Percentiles rank a stretch among this genome's conserved stretches.
Evolutionary conservation across 2,113 vertebrate genomes (phyloP).

Genomic region (Coregonus clupeaformis): DNA sequence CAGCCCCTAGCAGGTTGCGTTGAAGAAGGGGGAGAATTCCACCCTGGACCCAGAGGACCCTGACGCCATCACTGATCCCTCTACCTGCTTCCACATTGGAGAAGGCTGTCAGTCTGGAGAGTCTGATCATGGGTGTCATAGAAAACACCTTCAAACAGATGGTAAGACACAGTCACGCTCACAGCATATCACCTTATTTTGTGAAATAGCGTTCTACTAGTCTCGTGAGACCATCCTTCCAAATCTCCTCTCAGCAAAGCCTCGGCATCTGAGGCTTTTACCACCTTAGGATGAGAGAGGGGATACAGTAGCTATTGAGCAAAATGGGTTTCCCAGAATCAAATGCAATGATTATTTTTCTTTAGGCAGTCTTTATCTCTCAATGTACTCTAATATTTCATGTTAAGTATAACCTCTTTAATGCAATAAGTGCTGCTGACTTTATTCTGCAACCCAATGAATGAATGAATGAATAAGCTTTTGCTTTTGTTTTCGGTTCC

Average conservation of each 20-base stretch:
- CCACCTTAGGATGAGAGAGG: no score
- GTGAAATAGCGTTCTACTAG: no score
- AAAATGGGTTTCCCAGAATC: no score
- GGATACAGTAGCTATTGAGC: no score
- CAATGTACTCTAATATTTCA: no score
- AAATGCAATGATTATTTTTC: no score
- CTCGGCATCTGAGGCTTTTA: no score
- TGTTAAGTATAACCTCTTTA: neutral
- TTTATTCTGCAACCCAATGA: neutral
- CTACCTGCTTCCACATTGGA: slow-evolving; percentile 88
- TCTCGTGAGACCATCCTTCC: no score
- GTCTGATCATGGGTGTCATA: slow-evolving; percentile 91
- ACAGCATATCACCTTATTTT: no score
- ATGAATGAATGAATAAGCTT: neutral
- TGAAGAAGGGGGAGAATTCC: slow-evolving; percentile 58
- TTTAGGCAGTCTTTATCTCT: no score
- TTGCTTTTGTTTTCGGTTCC: slow-evolving; percentile 3
- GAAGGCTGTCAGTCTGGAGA: slow-evolving; percentile 88
- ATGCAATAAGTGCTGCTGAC: neutral
- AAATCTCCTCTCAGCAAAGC: no score
- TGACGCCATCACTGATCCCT: slow-evolving; percentile 65
- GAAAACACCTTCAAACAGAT: slow-evolving; percentile 94
- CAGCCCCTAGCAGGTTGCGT: slow-evolving; percentile 51
- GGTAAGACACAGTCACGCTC: slow-evolving; percentile 73
- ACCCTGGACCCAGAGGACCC: slow-evolving; percentile 59